These are phyloP conservation scores for Channa maculata DNA, from an alignment of 2,113 vertebrate genomes.

Conservation along the genomic window DNA sequence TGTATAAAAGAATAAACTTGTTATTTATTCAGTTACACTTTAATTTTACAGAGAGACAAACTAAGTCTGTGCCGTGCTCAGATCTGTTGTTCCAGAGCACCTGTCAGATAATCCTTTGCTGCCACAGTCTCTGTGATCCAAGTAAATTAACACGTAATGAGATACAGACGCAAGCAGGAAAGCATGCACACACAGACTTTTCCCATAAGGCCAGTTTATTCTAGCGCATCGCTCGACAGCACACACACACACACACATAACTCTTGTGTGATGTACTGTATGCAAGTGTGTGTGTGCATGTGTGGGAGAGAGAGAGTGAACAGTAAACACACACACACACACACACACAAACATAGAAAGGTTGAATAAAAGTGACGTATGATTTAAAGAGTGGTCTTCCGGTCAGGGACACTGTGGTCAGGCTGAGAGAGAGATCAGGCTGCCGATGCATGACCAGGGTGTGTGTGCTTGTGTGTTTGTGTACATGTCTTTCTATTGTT, in stretches of 20 bases:
- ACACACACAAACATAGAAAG: not conserved
- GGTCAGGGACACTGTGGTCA: slow-evolving; percentile 47
- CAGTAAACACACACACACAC: not conserved
- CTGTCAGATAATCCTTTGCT: slow-evolving; percentile 60
- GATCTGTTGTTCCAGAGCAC: slow-evolving; percentile 38
- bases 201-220: slow-evolving; percentile 37
- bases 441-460: slow-evolving; percentile 4
- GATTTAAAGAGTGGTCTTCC: slow-evolving; percentile 53
- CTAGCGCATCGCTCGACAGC: not conserved
- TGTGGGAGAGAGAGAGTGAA: not conserved
- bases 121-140: slow-evolving; percentile 48
- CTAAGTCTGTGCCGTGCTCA: not conserved
- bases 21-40: not conserved
- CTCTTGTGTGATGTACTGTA: not conserved
- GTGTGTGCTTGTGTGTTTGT: slow-evolving; percentile 18
- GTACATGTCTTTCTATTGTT: not conserved
- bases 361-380: slow-evolving; percentile 16
- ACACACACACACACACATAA: too few relatives aligned
- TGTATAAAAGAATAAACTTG: too few relatives aligned
- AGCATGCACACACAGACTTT: slow-evolving; percentile 37
- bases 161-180: slow-evolving; percentile 51
- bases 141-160: slow-evolving; percentile 61
- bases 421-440: slow-evolving; percentile 45
- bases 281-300: slow-evolving; percentile 5
- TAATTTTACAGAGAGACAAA: not conserved